phyloP scores from a whole-genome alignment of 2,888 invertebrate genomes.

The Psococerastis gibbosa region DNA sequence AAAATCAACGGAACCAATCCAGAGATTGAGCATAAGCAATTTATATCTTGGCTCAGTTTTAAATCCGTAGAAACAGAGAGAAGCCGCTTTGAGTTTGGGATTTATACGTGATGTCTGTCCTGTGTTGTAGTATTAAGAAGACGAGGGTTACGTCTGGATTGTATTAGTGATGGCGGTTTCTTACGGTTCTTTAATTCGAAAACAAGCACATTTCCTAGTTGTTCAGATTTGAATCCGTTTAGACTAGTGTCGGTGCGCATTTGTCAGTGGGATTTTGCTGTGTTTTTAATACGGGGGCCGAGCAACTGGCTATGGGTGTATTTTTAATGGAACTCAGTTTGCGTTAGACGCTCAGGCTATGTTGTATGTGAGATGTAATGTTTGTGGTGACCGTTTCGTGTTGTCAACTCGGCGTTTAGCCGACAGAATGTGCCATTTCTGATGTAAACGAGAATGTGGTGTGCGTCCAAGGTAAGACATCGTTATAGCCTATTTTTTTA shows the following conservation, averaged over 20 bases:
- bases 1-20: not conserved
- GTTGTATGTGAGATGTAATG: slow-evolving; percentile 1
- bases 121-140: not conserved
- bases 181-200: slow-evolving; percentile 3
- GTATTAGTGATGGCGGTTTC: not conserved
- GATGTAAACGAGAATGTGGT: slow-evolving; percentile 10
- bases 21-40: slow-evolving; percentile 9
- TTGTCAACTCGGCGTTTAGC: slow-evolving; percentile 7
- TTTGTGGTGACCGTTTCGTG: not conserved
- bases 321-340: slow-evolving; percentile 10
- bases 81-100: not conserved
- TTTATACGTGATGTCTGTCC: not conserved
- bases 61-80: not conserved
- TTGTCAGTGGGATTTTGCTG: not conserved
- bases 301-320: slow-evolving; percentile 7
- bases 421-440: slow-evolving; percentile 4
- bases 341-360: slow-evolving; percentile 7
- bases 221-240: slow-evolving; percentile 1
- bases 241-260: not conserved
- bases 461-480: slow-evolving; percentile 6
- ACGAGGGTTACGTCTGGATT: not conserved
- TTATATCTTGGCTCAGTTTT: not conserved
- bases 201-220: slow-evolving; percentile 9
- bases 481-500: too few species aligned
- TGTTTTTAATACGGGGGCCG: slow-evolving; percentile 3